Conservation (phyloP, 2,113 vertebrate genomes). For the Anolis carolinensis region DNA sequence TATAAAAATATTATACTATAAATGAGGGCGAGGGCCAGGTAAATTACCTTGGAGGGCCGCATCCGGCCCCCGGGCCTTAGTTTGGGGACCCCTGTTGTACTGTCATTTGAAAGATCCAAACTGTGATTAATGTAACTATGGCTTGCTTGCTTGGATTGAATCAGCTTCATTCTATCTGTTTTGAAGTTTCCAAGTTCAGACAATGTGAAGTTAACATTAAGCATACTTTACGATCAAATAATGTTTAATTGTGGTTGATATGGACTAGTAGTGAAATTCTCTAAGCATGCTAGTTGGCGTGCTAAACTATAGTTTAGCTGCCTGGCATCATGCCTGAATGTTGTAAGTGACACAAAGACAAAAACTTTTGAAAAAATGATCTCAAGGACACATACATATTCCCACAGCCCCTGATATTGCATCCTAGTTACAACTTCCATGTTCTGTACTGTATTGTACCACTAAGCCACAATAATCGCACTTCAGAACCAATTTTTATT, state of each 20-base stretch:
- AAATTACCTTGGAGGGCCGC: too few relatives aligned
- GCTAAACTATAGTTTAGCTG: not conserved
- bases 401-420: too few relatives aligned
- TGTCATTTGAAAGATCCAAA: too few relatives aligned
- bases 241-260: not conserved
- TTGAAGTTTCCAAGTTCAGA: not conserved
- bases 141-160: not conserved
- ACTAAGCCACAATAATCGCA: not conserved
- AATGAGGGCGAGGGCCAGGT: too few relatives aligned
- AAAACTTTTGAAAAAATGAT: not conserved
- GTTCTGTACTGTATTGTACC: too few relatives aligned
- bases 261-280: not conserved
- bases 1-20: too few relatives aligned
- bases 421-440: not conserved
- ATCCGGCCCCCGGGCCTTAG: too few relatives aligned
- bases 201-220: not conserved
- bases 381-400: too few relatives aligned
- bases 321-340: not conserved
- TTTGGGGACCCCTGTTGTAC: too few relatives aligned
- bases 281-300: not conserved
- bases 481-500: not conserved
- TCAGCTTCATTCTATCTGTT: not conserved
- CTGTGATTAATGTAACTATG: not conserved
- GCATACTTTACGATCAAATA: not conserved
- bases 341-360: not conserved